A percentile compares a stretch with the other conserved stretches of the same genome.
phyloP scores from a whole-genome alignment of 2,797 vertebrate genomes.

The Rallus crepitans region DNA sequence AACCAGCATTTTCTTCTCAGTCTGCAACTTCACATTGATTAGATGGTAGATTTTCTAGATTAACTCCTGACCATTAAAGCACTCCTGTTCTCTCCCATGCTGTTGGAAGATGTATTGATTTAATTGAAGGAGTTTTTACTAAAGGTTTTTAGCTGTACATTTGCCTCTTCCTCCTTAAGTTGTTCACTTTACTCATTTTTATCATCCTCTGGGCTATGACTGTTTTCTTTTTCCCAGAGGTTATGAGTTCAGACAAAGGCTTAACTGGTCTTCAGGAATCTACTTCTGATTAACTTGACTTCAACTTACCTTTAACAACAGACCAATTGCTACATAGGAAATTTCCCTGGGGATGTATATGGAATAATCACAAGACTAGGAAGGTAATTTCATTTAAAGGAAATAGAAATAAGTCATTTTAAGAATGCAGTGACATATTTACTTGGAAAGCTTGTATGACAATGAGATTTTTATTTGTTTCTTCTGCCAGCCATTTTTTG shows the following conservation, averaged over 20 bases:
- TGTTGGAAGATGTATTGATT: constrained; percentile 28
- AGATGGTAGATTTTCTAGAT: constrained; percentile 28
- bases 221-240: background rate
- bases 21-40: background rate
- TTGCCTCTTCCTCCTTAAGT: constrained; percentile 23
- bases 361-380: background rate
- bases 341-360: background rate
- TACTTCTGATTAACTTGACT: constrained; percentile 9
- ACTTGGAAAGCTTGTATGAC: background rate
- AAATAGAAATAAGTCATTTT: background rate
- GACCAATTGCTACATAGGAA: background rate
- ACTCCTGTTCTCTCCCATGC: background rate
- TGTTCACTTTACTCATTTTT: constrained; percentile 7
- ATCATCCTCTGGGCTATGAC: background rate
- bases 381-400: constrained; percentile 16
- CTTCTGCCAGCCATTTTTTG: background rate
- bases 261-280: background rate
- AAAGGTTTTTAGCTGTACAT: background rate
- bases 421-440: background rate
- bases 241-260: background rate
- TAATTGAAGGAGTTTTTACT: constrained; percentile 13
- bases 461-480: background rate
- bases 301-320: background rate
- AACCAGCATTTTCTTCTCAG: background rate
- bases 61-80: background rate